phyloP scores from a whole-genome alignment of 2,797 vertebrate species.

The Xiphophorus birchmanni region DNA sequence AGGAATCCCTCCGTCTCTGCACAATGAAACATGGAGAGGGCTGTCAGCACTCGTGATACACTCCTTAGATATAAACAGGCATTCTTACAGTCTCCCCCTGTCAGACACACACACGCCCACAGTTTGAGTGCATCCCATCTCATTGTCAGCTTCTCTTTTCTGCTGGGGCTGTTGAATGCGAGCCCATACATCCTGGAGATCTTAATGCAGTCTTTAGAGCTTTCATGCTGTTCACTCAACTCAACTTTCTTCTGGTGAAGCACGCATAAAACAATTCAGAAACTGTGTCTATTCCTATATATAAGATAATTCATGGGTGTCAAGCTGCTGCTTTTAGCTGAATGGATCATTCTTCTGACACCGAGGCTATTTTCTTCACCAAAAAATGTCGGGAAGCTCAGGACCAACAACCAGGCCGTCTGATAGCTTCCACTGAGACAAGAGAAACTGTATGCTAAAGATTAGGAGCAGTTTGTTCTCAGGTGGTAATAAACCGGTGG shows the following conservation, averaged over 20 bases:
- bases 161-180: conserved; percentile 51
- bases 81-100: conserved; percentile 46
- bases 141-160: conserved; percentile 55
- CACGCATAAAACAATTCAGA: conserved; percentile 36
- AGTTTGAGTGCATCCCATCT: conserved; percentile 37
- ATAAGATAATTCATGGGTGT: conserved; percentile 48
- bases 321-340: conserved; percentile 38
- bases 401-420: conserved; percentile 43
- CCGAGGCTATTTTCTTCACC: conserved; percentile 27
- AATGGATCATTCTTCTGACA: conserved; percentile 23
- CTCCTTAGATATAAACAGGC: conserved; percentile 65
- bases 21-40: conserved; percentile 79
- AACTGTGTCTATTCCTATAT: conserved; percentile 46
- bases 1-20: conserved; percentile 63
- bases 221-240: conserved; percentile 64
- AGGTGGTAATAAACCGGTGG: conserved; percentile 68
- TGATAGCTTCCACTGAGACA: conserved; percentile 70
- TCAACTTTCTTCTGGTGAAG: conserved; percentile 49
- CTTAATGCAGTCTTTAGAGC: conserved; percentile 64
- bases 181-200: conserved; percentile 54
- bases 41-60: conserved; percentile 76
- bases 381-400: conserved; percentile 17
- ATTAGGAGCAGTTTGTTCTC: conserved; percentile 70
- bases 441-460: conserved; percentile 61
- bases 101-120: conserved; percentile 19